Base-by-base conservation (phyloP, 2,113 vertebrate species). In the Macaca nemestrina region DNA sequence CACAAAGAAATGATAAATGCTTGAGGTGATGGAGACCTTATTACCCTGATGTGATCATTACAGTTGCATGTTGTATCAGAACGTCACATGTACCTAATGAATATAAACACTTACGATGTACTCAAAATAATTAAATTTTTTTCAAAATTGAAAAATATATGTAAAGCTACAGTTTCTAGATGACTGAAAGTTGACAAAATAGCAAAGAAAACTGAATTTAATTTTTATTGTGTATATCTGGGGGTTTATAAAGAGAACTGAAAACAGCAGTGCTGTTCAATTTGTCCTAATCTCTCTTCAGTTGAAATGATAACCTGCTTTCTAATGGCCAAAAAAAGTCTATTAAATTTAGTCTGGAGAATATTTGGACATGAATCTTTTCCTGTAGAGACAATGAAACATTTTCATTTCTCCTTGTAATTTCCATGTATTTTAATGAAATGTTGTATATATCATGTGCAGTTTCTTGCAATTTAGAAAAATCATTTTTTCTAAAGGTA, bases 391-490 rank as follows among this genome's bases (percentile, higher is more conserved):
- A 50, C 52, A 93, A 73, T 52, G 40, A 91, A 88, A 75, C 38
- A 40, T 68, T 75, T 97, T 45, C 12, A 55, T 93, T 93, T 90
- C 59, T 61, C 25, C 12, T 82, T 78, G 16, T 72, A 59, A 73
- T 86, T 94, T 45, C 22, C 18, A 85, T 73, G 59, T 18, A 52
- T 50, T 87, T 96, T 76, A 82, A 80, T 92, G 23, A 96, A 89
- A 93, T 59, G 32, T 64, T 88, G 18, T 4, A 85, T 59, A 88
- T 88, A 88, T 76, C 43, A 89, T 2, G 45, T 83, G 23, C 4
- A 92, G 17, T 85, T 93, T 52, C n/a, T 84, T 91, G 30, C 30
- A 86, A 70, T 40, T 83, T 82, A 45, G 43, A 45, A 94, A 81
- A 92, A 88, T 38, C 2, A n/a, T 79, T n/a, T 87, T 96, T 73